Base-by-base conservation (phyloP, 1,140 invertebrate genomes). In the Pentalonia nigronervosa region DNA sequence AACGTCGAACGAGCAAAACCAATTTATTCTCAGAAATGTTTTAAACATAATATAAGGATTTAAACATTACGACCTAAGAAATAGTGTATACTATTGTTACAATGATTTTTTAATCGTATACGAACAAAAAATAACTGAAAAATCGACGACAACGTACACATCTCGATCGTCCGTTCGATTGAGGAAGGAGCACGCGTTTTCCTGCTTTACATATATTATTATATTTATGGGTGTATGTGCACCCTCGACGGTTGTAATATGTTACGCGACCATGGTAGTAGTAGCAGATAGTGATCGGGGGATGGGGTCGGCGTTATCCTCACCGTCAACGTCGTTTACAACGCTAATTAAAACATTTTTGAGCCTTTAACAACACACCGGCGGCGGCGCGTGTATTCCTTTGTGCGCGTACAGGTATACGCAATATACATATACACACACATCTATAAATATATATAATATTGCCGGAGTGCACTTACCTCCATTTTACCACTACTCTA, bases 281-380 rank as follows among this genome's bases (percentile, higher is more conserved):
- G 60, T 67, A n/a, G 60, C 60, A 67, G n/a, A 67, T 67, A 67
- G 56, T 60, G 25, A 60, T 60, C 25, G 9, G 56, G 60, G 60
- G 60, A n/a, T n/a, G 60, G 60, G 30, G n/a, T 11, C 60, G 30
- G 14, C 76, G 76, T 34, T n/a, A 81, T 81, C 76, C 76, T 7
- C n/a, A 8, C 11, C 88, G 48, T 21, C 21, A n/a, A 7, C 67
- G n/a, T 47, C 67, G 90, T 91, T 47, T 92, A 92, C 47, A 86
- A 50, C 76, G 48, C 91, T 93, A 93, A 93, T 93, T 93, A 93
- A 93, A 93, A 93, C 91, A 84, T 93, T 93, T 86, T 93, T 84
- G 91, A 53, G 25, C 81, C 21, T 93, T 93, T 56, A 84, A 53
- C 91, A 86, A 84, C 76, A 92, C 76, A 53, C 91, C 90, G 90